Evolutionary conservation across 2,113 vertebrate species (phyloP).

Genomic region (Rana temporaria): DNA sequence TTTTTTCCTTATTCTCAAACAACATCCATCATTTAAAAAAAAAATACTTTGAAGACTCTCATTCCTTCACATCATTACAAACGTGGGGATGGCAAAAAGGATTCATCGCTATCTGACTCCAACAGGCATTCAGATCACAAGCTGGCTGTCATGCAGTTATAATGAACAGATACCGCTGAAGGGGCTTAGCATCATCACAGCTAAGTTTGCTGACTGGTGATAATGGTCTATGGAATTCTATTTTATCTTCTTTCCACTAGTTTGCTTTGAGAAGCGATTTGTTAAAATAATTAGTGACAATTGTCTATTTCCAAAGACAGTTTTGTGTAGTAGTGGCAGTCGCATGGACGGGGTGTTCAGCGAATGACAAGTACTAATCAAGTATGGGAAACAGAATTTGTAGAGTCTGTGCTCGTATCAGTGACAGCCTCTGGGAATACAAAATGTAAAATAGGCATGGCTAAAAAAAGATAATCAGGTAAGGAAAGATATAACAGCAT

Average conservation of each 20-base stretch:
- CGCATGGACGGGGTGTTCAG: neutral
- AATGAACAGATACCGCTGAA: slow-evolving; percentile 54
- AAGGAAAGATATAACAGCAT: slow-evolving; percentile 14
- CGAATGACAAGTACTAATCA: slow-evolving; percentile 38
- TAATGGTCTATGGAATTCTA: slow-evolving; percentile 29
- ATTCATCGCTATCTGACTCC: slow-evolving; percentile 53
- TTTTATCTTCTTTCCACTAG: slow-evolving; percentile 32
- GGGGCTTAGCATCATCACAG: slow-evolving; percentile 53
- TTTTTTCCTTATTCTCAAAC: slow-evolving; percentile 35
- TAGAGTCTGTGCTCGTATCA: neutral
- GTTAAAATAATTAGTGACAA: slow-evolving; percentile 52
- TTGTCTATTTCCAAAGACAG: slow-evolving; percentile 27
- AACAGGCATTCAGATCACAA: slow-evolving; percentile 55
- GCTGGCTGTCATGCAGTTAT: slow-evolving; percentile 48
- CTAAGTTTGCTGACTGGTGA: slow-evolving; percentile 43
- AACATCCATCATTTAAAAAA: slow-evolving; percentile 30
- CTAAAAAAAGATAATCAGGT: slow-evolving; percentile 28
- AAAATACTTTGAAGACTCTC: slow-evolving; percentile 42
- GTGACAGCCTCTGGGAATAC: slow-evolving; percentile 10
- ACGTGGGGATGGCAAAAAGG: slow-evolving; percentile 37
- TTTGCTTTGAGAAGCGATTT: slow-evolving; percentile 43
- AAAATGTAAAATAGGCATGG: slow-evolving; percentile 35
- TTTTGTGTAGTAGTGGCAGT: neutral
- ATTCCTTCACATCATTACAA: slow-evolving; percentile 41
- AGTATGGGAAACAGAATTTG: slow-evolving; percentile 8